Percentiles rank a stretch among this genome's conserved stretches.
Conservation (phyloP, 2,797 vertebrate species). For the Menidia menidia region DNA sequence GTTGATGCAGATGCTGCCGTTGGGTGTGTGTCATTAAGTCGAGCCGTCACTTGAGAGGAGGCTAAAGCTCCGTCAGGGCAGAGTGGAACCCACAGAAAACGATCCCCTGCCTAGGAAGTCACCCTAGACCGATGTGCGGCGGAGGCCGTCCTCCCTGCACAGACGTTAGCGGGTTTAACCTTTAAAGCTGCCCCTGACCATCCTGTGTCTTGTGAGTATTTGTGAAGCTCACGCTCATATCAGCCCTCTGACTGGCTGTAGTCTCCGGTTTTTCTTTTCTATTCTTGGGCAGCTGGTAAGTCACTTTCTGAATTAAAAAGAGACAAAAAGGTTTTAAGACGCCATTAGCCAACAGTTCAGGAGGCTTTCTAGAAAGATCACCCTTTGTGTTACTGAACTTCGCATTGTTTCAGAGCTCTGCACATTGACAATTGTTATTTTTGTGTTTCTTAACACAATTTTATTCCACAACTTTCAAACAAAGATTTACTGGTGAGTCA, state of each 20-base stretch:
- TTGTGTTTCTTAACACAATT: neutral
- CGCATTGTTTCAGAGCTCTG: neutral
- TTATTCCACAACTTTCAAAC: neutral
- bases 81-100: conserved; percentile 1
- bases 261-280: too few species aligned
- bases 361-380: neutral
- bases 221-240: neutral
- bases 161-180: neutral
- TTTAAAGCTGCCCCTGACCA: neutral
- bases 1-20: neutral
- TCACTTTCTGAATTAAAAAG: neutral
- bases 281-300: neutral
- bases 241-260: neutral
- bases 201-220: neutral
- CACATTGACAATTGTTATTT: neutral
- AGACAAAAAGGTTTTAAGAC: neutral
- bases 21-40: conserved; percentile 1
- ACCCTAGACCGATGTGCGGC: neutral
- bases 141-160: neutral
- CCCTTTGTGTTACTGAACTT: neutral
- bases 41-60: neutral
- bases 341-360: neutral
- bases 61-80: conserved; percentile 6
- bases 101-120: neutral
- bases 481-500: neutral